Evolutionary conservation across 2,888 invertebrate genomes (phyloP).

Genomic region (Pimpla rufipes): DNA sequence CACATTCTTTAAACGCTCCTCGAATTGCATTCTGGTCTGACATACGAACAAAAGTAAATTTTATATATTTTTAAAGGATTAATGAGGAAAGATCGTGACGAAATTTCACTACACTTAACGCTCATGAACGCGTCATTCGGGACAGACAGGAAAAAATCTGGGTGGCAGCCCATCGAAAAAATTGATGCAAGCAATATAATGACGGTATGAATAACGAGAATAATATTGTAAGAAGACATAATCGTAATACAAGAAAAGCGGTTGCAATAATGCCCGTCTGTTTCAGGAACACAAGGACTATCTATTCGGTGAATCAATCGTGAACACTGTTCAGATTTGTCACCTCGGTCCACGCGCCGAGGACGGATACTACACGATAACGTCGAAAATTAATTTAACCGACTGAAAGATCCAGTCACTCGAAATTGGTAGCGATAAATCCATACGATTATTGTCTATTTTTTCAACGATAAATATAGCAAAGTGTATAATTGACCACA

Average conservation of each 20-base stretch:
- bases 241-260: not conserved
- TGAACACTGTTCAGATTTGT: conserved; percentile 91
- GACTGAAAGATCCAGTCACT: conserved; percentile 1
- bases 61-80: conserved; percentile 85
- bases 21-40: too few relatives aligned
- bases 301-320: conserved; percentile 89
- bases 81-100: conserved; percentile 86
- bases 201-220: conserved; percentile 83
- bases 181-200: conserved; percentile 90
- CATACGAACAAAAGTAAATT: too few relatives aligned
- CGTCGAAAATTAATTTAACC: conserved; percentile 80
- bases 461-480: not conserved
- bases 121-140: conserved; percentile 91
- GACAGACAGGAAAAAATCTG: conserved; percentile 81
- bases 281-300: conserved; percentile 87
- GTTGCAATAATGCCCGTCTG: not conserved
- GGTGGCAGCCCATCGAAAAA: conserved; percentile 80
- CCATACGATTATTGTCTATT: not conserved
- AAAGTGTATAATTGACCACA: not conserved
- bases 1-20: too few relatives aligned
- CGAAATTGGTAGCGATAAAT: not conserved
- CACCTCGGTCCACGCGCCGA: conserved; percentile 86
- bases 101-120: conserved; percentile 95
- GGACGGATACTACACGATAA: conserved; percentile 90
- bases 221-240: not conserved